A percentile compares a stretch with the other conserved stretches of the same genome.
Evolutionary conservation across 2,797 vertebrate genomes (phyloP).

Genomic region (Cyclura pinguis): DNA sequence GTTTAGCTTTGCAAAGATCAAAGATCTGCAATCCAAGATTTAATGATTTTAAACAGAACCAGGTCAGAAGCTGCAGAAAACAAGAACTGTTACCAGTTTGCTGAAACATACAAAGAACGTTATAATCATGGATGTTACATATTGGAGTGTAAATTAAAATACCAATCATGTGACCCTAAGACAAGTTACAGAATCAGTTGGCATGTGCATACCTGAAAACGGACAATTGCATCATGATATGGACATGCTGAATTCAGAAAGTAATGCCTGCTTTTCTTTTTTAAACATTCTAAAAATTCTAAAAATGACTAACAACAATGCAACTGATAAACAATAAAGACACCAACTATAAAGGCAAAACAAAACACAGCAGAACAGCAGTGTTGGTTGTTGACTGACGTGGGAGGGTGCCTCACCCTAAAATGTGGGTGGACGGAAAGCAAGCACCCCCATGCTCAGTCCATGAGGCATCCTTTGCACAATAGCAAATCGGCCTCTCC

Average conservation of each 20-base stretch:
- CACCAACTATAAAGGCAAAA: not conserved
- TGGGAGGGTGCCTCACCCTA: too few relatives aligned
- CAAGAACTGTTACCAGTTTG: not conserved
- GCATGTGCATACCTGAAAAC: not conserved
- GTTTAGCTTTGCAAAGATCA: too few relatives aligned
- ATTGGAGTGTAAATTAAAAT: not conserved
- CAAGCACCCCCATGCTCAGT: too few relatives aligned
- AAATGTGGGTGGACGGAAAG: too few relatives aligned
- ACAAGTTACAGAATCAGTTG: not conserved
- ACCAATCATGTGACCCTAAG: too few relatives aligned
- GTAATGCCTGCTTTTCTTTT: not conserved
- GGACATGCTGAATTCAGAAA: not conserved
- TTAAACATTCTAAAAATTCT: not conserved
- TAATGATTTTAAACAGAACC: too few relatives aligned
- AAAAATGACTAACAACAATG: not conserved
- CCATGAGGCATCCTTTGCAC: too few relatives aligned
- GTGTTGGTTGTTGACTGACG: too few relatives aligned
- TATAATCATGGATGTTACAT: not conserved
- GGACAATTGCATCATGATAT: not conserved
- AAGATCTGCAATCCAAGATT: too few relatives aligned
- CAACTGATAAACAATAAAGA: not conserved
- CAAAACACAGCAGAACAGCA: not conserved
- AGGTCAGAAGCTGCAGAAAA: too few relatives aligned
- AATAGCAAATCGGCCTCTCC: not conserved
- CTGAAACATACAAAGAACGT: not conserved